These are phyloP conservation scores for Parnassius smintheus DNA, from an alignment of 2,888 invertebrate species.

Conservation along the genomic window DNA sequence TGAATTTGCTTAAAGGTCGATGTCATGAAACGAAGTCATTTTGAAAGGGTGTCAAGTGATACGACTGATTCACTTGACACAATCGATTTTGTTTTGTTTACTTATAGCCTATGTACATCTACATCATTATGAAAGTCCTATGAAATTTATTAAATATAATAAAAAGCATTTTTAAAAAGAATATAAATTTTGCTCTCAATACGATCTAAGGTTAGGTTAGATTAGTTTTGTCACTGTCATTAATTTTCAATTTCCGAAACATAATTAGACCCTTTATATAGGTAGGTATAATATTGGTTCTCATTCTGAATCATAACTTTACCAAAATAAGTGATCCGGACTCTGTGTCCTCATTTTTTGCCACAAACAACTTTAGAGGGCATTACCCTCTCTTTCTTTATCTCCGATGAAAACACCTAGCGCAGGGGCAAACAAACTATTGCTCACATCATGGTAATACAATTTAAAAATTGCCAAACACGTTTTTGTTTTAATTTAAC, in stretches of 20 bases:
- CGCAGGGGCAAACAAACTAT: conserved; percentile 58
- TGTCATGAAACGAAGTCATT: conserved; percentile 38
- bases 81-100: too few relatives aligned
- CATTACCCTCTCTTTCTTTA: conserved; percentile 69
- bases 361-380: conserved; percentile 78
- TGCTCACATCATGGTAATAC: conserved; percentile 31
- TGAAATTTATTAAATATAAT: too few relatives aligned
- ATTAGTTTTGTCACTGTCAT: neutral
- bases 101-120: too few relatives aligned
- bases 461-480: conserved; percentile 17
- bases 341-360: conserved; percentile 78
- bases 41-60: conserved; percentile 22
- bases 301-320: conserved; percentile 75
- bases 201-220: neutral
- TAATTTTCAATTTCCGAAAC: conserved; percentile 33
- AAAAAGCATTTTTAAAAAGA: too few relatives aligned
- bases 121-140: too few relatives aligned
- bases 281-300: conserved; percentile 62
- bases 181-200: too few relatives aligned
- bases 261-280: conserved; percentile 43
- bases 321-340: conserved; percentile 75
- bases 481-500: conserved; percentile 8
- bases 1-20: conserved; percentile 58
- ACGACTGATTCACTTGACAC: neutral
- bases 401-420: conserved; percentile 66